Evolutionary conservation across 1,140 invertebrate genomes (phyloP).

Genomic region (Lithobius niger): DNA sequence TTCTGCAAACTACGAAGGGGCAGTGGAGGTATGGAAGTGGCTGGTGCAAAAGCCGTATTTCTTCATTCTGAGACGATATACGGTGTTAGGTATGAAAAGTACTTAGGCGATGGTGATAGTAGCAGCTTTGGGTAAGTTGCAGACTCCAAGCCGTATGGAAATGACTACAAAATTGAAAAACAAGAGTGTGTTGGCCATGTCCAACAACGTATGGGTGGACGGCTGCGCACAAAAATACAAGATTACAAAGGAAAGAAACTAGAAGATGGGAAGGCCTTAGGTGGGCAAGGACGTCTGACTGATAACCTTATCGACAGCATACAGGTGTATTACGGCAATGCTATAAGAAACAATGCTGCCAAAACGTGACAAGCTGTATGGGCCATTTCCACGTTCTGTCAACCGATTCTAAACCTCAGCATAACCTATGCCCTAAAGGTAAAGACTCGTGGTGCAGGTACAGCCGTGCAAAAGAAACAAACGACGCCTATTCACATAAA

Average conservation of each 20-base stretch:
- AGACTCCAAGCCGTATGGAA: background rate
- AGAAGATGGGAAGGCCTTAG: background rate
- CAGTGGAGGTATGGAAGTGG: background rate
- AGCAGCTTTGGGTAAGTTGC: background rate
- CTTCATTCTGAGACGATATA: background rate
- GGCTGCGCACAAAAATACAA: background rate
- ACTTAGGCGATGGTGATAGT: background rate
- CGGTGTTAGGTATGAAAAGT: background rate
- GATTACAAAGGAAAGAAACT: background rate
- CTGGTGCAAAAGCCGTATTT: background rate
- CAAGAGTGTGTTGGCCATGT: background rate
- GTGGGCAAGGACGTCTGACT: background rate
- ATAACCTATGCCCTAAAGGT: background rate
- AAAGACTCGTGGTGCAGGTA: too few species aligned
- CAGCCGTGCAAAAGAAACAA: too few species aligned
- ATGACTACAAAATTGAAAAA: background rate
- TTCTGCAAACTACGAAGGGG: background rate
- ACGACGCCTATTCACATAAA: too few species aligned
- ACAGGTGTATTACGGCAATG: background rate
- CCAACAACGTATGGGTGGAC: background rate
- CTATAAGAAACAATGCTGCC: background rate
- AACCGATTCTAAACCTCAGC: background rate
- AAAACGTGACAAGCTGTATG: background rate
- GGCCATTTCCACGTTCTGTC: background rate
- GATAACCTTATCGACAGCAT: background rate